These are phyloP conservation scores for Orthosia cruda DNA, from an alignment of 2,888 invertebrate genomes.

Conservation along the genomic window DNA sequence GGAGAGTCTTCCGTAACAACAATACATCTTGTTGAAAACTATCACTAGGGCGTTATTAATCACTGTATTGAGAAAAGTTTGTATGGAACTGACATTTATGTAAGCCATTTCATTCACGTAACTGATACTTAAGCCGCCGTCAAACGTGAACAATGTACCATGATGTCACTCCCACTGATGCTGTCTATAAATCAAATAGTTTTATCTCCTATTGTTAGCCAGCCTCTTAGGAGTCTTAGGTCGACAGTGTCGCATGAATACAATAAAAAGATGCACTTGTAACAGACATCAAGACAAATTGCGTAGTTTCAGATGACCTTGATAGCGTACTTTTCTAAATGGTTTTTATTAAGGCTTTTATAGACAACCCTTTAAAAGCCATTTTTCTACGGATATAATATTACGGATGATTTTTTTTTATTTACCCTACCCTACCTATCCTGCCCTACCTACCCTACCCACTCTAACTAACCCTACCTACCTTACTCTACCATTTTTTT, in stretches of 20 bases:
- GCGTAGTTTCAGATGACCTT: neutral
- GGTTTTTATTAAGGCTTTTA: neutral
- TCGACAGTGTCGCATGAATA: slow-evolving; percentile 22
- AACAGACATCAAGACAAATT: neutral
- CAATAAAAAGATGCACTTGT: neutral
- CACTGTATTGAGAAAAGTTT: neutral
- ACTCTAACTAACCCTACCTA: no score
- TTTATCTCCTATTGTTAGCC: slow-evolving; percentile 48
- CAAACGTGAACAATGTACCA: slow-evolving; percentile 42
- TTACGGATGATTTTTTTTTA: no score
- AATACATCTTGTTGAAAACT: no score
- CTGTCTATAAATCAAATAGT: slow-evolving; percentile 51
- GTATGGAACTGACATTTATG: neutral
- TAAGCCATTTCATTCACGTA: slow-evolving; percentile 17
- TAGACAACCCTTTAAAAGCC: no score
- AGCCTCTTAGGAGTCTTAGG: neutral
- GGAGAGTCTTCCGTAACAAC: no score
- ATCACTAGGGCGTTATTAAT: no score
- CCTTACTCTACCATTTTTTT: no score
- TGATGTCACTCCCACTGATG: slow-evolving; percentile 18
- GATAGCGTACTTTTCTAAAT: neutral
- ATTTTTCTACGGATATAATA: no score
- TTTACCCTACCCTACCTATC: no score
- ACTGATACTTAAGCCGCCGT: slow-evolving; percentile 2
- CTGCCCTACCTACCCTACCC: no score